A percentile compares a stretch with the other conserved stretches of the same genome.
These are phyloP conservation scores for Choloepus hoffmanni DNA, from an alignment of 2,113 vertebrate genomes.

Conservation along the genomic window DNA sequence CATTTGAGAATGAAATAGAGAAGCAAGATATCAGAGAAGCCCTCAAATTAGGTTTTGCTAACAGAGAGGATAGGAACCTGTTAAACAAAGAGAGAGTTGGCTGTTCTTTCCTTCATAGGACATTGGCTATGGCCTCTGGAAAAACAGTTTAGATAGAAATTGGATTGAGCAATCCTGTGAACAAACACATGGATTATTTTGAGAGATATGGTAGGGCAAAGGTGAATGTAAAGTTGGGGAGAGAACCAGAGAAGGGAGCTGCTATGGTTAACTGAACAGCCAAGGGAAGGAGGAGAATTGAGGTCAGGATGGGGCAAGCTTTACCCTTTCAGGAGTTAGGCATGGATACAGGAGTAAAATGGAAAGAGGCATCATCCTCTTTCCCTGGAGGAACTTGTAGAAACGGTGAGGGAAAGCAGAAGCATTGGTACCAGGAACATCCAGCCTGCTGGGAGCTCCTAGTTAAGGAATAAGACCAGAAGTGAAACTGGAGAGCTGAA, in stretches of 20 bases:
- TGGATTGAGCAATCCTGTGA: not conserved
- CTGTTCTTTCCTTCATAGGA: not conserved
- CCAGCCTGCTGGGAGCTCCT: too few relatives aligned
- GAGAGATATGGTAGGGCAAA: not conserved
- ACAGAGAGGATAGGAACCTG: not conserved
- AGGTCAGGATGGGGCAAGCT: too few relatives aligned
- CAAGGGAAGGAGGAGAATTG: too few relatives aligned
- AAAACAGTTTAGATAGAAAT: not conserved
- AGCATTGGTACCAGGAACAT: too few relatives aligned
- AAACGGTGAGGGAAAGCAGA: too few relatives aligned
- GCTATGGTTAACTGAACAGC: too few relatives aligned
- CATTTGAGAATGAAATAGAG: not conserved
- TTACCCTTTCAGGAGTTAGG: too few relatives aligned
- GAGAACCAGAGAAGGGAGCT: not conserved
- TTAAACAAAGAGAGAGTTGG: not conserved
- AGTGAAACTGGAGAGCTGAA: too few relatives aligned
- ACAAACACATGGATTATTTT: not conserved
- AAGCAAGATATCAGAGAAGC: not conserved
- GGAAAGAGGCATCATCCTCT: too few relatives aligned
- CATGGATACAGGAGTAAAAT: too few relatives aligned
- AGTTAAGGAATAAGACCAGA: too few relatives aligned
- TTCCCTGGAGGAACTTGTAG: too few relatives aligned
- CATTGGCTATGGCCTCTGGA: not conserved
- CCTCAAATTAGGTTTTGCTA: conserved; percentile 10
- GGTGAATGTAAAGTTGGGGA: not conserved